Conservation (phyloP, 1,140 invertebrate species). For the Magallana angulata region DNA sequence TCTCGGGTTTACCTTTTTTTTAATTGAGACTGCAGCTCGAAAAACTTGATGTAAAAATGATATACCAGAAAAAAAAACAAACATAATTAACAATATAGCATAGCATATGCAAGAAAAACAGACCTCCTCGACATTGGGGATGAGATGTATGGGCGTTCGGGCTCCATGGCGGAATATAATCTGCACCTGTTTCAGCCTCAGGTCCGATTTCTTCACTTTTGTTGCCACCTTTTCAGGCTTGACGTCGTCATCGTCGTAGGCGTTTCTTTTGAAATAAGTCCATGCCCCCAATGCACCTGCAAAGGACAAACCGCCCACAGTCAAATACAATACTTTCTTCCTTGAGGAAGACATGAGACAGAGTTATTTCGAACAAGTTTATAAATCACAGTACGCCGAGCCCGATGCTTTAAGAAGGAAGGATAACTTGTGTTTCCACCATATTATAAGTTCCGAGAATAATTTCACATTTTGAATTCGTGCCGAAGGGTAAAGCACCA, state of each 20-base stretch:
- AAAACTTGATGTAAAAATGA: too few relatives aligned
- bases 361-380: neutral
- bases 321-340: neutral
- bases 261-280: neutral
- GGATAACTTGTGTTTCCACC: too few relatives aligned
- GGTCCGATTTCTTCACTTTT: neutral
- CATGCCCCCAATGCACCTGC: neutral
- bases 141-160: neutral
- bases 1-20: too few relatives aligned
- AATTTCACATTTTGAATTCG: too few relatives aligned
- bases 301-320: neutral
- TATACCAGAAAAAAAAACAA: too few relatives aligned
- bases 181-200: neutral
- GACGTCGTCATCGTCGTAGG: neutral
- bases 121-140: neutral
- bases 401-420: neutral
- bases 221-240: neutral
- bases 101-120: neutral
- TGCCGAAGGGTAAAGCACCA: too few relatives aligned
- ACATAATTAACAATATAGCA: too few relatives aligned
- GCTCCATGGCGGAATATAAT: constrained; percentile 18
- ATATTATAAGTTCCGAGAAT: too few relatives aligned
- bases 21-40: too few relatives aligned
- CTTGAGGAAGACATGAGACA: constrained; percentile 4
- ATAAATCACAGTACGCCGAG: neutral